Evolutionary conservation across 2,888 invertebrate species (phyloP).

Genomic region (Scaptomyza caliginosa): DNA sequence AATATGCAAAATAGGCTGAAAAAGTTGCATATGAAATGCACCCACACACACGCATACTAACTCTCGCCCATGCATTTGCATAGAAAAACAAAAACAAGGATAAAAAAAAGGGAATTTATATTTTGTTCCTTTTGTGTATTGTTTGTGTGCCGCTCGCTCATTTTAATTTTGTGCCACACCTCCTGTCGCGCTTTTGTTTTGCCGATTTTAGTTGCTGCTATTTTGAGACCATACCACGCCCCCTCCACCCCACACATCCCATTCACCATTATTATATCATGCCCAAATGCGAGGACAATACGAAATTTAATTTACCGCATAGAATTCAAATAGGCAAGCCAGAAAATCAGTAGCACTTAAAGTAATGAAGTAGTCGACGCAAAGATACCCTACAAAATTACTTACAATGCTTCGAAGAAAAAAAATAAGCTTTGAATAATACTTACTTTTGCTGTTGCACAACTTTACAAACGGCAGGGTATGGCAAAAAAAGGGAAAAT

Average conservation of each 20-base stretch:
- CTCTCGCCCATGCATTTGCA: slow-evolving; percentile 22
- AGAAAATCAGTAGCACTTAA: background rate
- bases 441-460: background rate
- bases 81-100: slow-evolving; percentile 16
- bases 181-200: slow-evolving; percentile 39
- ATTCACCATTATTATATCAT: slow-evolving; percentile 34
- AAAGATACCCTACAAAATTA: slow-evolving; percentile 9
- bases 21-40: slow-evolving; percentile 55
- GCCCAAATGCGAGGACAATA: slow-evolving; percentile 58
- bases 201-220: slow-evolving; percentile 45
- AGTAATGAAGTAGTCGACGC: background rate
- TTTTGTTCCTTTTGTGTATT: background rate
- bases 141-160: slow-evolving; percentile 32
- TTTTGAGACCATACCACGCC: slow-evolving; percentile 36
- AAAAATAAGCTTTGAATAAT: no score
- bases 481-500: slow-evolving; percentile 39
- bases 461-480: slow-evolving; percentile 12
- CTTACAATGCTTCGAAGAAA: no score
- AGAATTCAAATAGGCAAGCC: slow-evolving; percentile 57
- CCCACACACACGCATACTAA: slow-evolving; percentile 27
- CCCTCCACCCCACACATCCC: background rate
- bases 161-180: slow-evolving; percentile 55
- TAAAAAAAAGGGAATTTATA: background rate
- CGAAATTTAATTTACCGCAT: slow-evolving; percentile 72
- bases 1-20: slow-evolving; percentile 69